Evolutionary conservation across 1,140 invertebrate genomes (phyloP).

Genomic region (Aphelenchoides fujianensis): DNA sequence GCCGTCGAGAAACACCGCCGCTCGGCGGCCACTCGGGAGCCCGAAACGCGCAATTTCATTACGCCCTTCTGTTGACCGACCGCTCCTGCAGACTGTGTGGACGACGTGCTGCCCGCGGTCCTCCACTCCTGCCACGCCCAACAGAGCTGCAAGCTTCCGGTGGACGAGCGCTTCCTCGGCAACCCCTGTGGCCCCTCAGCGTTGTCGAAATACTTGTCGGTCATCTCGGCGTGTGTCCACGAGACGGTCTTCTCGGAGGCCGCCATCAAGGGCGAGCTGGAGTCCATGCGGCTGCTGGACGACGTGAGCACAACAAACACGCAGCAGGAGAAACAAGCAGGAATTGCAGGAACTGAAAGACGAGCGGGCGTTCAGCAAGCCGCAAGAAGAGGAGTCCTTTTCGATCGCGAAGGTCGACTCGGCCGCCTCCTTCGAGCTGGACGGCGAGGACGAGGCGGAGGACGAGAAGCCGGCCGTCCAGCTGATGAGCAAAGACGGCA

Average conservation of each 20-base stretch:
- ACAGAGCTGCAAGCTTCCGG: conserved; percentile 36
- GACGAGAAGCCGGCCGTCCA: conserved; percentile 10
- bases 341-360: conserved; percentile 19
- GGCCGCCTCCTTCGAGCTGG: background rate
- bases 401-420: conserved; percentile 1
- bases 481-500: conserved; percentile 6
- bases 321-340: conserved; percentile 35
- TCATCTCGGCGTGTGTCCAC: conserved; percentile 53
- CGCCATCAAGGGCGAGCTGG: conserved; percentile 44
- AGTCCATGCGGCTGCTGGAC: conserved; percentile 49
- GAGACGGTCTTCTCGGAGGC: conserved; percentile 54
- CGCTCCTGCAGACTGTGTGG: conserved; percentile 40
- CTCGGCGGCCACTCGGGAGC: background rate
- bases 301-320: conserved; percentile 25
- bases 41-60: background rate
- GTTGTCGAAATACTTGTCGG: conserved; percentile 45
- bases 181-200: conserved; percentile 34
- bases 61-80: conserved; percentile 4
- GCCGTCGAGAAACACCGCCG: background rate
- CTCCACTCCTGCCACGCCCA: conserved; percentile 47
- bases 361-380: too few relatives aligned
- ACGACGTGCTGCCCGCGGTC: conserved; percentile 44
- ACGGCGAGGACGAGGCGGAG: conserved; percentile 8
- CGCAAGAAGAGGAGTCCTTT: background rate
- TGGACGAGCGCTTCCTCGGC: conserved; percentile 47